Base-by-base conservation (phyloP, 2,888 invertebrate species). In the Rhagophthalmus giganteus region DNA sequence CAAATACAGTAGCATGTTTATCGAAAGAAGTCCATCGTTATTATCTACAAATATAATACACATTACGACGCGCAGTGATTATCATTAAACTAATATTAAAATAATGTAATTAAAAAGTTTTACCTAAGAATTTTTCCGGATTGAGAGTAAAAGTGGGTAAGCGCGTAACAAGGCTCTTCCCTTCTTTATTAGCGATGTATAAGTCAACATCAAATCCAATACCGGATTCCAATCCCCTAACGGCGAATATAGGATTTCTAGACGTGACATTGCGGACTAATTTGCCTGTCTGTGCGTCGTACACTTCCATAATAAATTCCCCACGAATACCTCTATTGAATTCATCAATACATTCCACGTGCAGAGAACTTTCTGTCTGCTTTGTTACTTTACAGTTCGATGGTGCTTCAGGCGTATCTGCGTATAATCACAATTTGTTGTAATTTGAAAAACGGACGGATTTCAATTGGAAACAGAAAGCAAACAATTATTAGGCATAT, bases 1-100 rank as follows among this genome's bases (percentile, higher is more conserved):
- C 1, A 83, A 83, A 37, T 88, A 86, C 40, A 90, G 76, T 6
- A 90, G 79, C 0, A 90, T 88, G 5, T 89, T 88, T 62, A 90
- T 74, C 66, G 88, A 87, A 62, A 89, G 86, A 60, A 85, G 15
- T 13, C 16, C 9, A 16, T 9, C n/a, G 2, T 20, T 12, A 13
- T 46, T 27, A 8, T 34, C 52, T 52, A 20, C 10, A 42, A 32
- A n/a, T n/a, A n/a, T n/a, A n/a, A n/a, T n/a, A n/a, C n/a, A n/a
- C n/a, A n/a, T n/a, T n/a, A n/a, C n/a, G n/a, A n/a, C n/a, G n/a
- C n/a, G n/a, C n/a, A n/a, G n/a, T n/a, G n/a, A n/a, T n/a, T n/a
- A n/a, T n/a, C n/a, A n/a, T n/a, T n/a, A n/a, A n/a, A n/a, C n/a
- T n/a, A n/a, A n/a, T n/a, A n/a, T n/a, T n/a, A n/a, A n/a, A n/a